Evolutionary conservation across 2,797 vertebrate species (phyloP).

Genomic region (Melanotaenia trifasciata): DNA sequence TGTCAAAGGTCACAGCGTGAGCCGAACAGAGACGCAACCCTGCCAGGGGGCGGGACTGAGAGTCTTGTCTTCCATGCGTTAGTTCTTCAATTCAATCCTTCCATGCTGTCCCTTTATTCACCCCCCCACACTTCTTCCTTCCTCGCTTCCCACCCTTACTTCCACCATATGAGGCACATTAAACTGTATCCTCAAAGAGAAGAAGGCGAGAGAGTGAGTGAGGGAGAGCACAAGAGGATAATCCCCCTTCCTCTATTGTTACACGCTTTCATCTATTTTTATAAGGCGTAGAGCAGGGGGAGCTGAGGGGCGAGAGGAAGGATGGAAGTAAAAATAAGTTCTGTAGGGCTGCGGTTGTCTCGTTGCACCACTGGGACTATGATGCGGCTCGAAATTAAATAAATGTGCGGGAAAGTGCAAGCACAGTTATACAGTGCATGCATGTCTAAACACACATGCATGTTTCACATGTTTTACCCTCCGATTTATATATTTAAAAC

Average conservation of each 20-base stretch:
- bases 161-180: slow-evolving; percentile 65
- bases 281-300: slow-evolving; percentile 50
- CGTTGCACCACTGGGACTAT: slow-evolving; percentile 53
- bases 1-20: slow-evolving; percentile 51
- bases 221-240: slow-evolving; percentile 49
- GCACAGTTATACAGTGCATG: neutral
- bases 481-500: neutral
- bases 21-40: slow-evolving; percentile 21
- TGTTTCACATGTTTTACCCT: neutral
- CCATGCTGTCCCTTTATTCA: neutral
- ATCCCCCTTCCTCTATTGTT: slow-evolving; percentile 71
- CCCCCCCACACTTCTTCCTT: neutral
- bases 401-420: slow-evolving; percentile 10
- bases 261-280: slow-evolving; percentile 79
- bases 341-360: slow-evolving; percentile 50
- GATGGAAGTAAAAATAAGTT: slow-evolving; percentile 60
- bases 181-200: slow-evolving; percentile 63
- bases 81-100: slow-evolving; percentile 56
- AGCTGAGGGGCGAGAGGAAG: slow-evolving; percentile 15
- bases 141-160: neutral
- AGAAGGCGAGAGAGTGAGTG: slow-evolving; percentile 29
- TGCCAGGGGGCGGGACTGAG: slow-evolving; percentile 3
- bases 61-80: slow-evolving; percentile 20
- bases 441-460: neutral
- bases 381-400: slow-evolving; percentile 42